A percentile compares a stretch with the other conserved stretches of the same genome.
Evolutionary conservation across 2,113 vertebrate genomes (phyloP).

Genomic region (Pomatorhinus ruficollis): DNA sequence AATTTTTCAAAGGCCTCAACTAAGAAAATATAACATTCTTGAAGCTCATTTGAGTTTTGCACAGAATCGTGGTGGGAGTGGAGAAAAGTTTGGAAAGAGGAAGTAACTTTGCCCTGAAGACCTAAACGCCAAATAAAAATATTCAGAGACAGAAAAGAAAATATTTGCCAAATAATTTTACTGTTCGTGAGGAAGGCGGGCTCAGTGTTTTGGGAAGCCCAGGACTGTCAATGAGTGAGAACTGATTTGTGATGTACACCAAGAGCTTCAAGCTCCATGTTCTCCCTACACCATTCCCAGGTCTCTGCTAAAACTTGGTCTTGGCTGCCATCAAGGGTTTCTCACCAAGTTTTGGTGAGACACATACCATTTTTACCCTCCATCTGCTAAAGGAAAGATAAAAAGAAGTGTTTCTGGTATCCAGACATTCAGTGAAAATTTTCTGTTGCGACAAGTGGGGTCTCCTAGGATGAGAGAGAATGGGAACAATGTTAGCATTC

Average conservation of each 20-base stretch:
- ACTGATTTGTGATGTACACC: not conserved
- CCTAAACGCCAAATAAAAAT: not conserved
- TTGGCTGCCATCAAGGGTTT: not conserved
- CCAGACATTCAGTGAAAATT: not conserved
- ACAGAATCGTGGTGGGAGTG: not conserved
- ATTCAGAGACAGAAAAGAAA: not conserved
- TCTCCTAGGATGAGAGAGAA: not conserved
- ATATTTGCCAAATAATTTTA: not conserved
- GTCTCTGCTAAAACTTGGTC: not conserved
- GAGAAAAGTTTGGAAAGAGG: not conserved
- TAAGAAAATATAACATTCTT: not conserved
- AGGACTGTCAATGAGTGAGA: not conserved
- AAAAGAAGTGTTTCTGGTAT: not conserved
- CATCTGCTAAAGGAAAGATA: not conserved
- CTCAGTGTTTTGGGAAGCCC: not conserved
- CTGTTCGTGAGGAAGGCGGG: not conserved
- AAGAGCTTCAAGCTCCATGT: not conserved
- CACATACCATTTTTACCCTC: not conserved
- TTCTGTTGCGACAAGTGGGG: not conserved
- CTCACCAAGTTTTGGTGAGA: not conserved
- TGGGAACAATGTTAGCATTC: not conserved
- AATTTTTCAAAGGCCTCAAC: not conserved
- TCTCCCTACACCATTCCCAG: rapidly evolving
- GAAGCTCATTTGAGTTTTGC: not conserved
- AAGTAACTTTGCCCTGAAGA: not conserved